A percentile compares a stretch with the other conserved stretches of the same genome.
phyloP scores from a whole-genome alignment of 2,113 vertebrate species.

The Herpailurus yagouaroundi region DNA sequence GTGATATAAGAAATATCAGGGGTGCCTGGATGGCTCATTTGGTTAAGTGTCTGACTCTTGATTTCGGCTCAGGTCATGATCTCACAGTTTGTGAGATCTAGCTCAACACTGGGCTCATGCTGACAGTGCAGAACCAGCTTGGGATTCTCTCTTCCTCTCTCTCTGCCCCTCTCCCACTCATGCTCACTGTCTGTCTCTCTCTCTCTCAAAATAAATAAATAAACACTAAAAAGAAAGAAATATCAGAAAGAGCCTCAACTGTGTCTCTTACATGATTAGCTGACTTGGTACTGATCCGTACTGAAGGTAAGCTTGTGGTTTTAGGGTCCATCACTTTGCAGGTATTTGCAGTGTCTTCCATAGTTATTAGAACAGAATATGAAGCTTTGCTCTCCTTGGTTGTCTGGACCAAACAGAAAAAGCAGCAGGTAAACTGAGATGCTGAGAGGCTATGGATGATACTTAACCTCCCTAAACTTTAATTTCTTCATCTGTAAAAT shows the following conservation, averaged over 20 bases:
- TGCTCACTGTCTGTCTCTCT: too few relatives aligned
- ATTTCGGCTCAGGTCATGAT: too few relatives aligned
- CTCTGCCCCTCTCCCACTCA: too few relatives aligned
- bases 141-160: too few relatives aligned
- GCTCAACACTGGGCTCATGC: too few relatives aligned
- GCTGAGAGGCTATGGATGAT: not conserved
- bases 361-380: not conserved
- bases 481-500: constrained; percentile 3
- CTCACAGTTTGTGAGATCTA: too few relatives aligned
- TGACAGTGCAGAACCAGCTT: too few relatives aligned
- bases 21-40: too few relatives aligned
- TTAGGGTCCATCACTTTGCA: not conserved
- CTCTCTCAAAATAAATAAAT: too few relatives aligned
- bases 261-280: not conserved
- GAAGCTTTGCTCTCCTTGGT: not conserved
- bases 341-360: not conserved
- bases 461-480: not conserved
- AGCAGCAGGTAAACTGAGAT: not conserved
- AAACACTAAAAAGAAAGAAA: not conserved
- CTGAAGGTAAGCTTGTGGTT: not conserved
- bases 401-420: not conserved
- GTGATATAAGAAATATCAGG: not conserved
- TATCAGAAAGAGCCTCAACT: not conserved
- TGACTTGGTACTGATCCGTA: not conserved
- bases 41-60: too few relatives aligned